Evolutionary conservation across 2,113 vertebrate genomes (phyloP).

Genomic region (Microtus oregoni): DNA sequence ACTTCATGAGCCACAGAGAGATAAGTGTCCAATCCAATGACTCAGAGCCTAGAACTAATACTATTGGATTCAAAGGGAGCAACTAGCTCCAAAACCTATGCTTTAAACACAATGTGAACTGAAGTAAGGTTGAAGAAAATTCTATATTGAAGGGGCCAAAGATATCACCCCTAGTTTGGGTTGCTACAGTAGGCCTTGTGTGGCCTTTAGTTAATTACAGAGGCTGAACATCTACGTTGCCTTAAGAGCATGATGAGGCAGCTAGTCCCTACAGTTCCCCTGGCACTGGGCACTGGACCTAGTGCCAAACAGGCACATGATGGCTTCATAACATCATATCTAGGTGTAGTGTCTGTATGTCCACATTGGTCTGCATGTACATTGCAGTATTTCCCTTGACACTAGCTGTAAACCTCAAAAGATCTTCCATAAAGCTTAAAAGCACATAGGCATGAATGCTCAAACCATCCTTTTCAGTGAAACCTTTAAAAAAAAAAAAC

Average conservation of each 20-base stretch:
- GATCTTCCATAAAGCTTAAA: background rate
- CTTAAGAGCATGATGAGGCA: background rate
- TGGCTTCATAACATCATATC: background rate
- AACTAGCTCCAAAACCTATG: background rate
- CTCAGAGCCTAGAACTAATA: background rate
- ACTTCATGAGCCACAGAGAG: background rate
- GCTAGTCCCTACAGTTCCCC: no score
- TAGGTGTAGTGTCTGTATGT: background rate
- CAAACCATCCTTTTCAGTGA: background rate
- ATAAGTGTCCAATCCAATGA: background rate
- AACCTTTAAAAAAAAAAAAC: background rate
- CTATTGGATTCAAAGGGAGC: background rate
- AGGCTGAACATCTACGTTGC: background rate
- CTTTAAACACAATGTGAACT: background rate
- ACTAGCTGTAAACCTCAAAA: background rate
- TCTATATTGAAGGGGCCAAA: background rate
- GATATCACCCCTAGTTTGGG: background rate
- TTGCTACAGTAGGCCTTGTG: background rate
- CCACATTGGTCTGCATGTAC: background rate
- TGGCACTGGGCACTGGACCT: background rate
- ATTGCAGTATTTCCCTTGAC: background rate
- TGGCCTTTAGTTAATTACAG: background rate
- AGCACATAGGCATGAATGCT: background rate
- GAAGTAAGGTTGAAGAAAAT: background rate
- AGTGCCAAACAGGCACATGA: rapidly evolving